phyloP scores from a whole-genome alignment of 2,113 vertebrate species.

The Anoplopoma fimbria region DNA sequence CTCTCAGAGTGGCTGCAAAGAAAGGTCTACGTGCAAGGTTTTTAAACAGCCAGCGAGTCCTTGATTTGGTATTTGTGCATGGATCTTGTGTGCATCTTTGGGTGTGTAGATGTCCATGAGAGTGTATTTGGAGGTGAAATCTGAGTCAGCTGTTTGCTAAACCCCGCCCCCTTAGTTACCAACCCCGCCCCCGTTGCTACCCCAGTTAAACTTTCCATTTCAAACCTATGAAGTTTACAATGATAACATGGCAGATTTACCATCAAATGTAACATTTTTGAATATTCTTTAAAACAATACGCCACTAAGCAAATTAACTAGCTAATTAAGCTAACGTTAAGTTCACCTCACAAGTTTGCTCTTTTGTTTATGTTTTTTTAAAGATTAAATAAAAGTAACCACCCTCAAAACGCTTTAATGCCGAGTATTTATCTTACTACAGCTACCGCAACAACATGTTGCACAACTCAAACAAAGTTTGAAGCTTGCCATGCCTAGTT shows the following conservation, averaged over 20 bases:
- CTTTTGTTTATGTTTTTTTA: too few species aligned
- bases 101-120: slow-evolving; percentile 6
- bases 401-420: too few species aligned
- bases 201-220: neutral
- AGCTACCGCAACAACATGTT: neutral
- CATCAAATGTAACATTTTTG: neutral
- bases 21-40: neutral
- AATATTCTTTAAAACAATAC: too few species aligned
- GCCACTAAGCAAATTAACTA: neutral
- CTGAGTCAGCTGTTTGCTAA: neutral
- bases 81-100: slow-evolving; percentile 34
- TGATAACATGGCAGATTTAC: neutral
- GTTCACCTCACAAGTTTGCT: neutral
- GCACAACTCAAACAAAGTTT: neutral
- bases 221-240: neutral
- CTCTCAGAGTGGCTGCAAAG: slow-evolving; percentile 2
- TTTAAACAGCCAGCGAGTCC: slow-evolving; percentile 16
- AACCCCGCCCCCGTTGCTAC: too few species aligned
- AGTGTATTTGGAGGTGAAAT: neutral
- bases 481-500: neutral
- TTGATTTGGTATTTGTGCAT: slow-evolving; percentile 14
- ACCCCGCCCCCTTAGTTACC: neutral
- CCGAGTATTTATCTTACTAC: too few species aligned
- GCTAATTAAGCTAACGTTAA: neutral
- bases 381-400: too few species aligned